These are phyloP conservation scores for Solen grandis DNA, from an alignment of 1,140 invertebrate genomes.

Conservation along the genomic window DNA sequence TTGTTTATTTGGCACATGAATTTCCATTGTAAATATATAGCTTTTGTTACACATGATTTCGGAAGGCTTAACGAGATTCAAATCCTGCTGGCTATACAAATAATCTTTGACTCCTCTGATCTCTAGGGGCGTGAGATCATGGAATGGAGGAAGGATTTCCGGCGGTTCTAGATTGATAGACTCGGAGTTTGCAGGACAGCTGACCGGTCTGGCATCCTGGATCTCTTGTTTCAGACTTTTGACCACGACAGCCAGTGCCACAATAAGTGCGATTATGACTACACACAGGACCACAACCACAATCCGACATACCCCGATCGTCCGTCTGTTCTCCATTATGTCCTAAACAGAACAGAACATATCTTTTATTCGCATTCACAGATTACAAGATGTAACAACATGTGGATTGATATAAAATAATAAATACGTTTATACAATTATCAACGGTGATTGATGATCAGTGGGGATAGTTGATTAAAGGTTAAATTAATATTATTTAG, in stretches of 20 bases:
- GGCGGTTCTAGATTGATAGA: conserved; percentile 21
- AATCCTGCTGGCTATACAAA: conserved; percentile 40
- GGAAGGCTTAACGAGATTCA: conserved; percentile 53
- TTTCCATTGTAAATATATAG: conserved; percentile 64
- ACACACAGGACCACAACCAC: neutral
- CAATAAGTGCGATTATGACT: neutral
- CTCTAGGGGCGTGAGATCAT: conserved; percentile 59
- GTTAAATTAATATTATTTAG: too few relatives aligned
- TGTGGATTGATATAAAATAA: too few relatives aligned
- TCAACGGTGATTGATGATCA: too few relatives aligned
- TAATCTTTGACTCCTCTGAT: conserved; percentile 44
- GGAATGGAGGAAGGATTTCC: conserved; percentile 30
- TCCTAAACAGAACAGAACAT: too few relatives aligned
- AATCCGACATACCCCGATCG: neutral
- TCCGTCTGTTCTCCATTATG: neutral
- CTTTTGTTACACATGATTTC: conserved; percentile 40
- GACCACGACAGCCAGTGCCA: neutral
- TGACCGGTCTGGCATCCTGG: neutral
- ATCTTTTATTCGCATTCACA: too few relatives aligned
- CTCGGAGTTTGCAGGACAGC: neutral
- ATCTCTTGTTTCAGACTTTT: neutral
- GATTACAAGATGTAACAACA: too few relatives aligned
- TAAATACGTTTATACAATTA: too few relatives aligned
- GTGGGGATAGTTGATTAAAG: too few relatives aligned
- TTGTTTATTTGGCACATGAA: conserved; percentile 59